Evolutionary conservation across 2,888 invertebrate genomes (phyloP).

Genomic region (Drosophila helvetica): DNA sequence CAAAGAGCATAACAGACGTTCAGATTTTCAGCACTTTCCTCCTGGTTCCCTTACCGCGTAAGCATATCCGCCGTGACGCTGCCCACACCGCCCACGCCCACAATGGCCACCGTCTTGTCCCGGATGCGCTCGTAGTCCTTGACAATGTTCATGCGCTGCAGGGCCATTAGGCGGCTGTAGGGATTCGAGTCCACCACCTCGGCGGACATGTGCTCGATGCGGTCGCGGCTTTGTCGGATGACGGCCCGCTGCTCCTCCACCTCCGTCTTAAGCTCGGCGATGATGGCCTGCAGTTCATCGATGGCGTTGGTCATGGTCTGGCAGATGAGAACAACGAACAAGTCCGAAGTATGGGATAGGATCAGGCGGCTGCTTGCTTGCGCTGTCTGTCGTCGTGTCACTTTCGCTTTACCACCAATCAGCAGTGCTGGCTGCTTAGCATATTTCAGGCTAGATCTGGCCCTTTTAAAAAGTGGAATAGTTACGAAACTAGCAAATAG

Average conservation of each 20-base stretch:
- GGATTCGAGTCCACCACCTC: constrained; percentile 99
- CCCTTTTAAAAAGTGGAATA: no score
- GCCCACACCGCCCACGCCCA: constrained; percentile 99
- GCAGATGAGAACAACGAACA: background rate
- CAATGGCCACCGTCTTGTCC: constrained; percentile 94
- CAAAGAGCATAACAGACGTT: background rate
- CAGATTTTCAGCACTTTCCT: no score
- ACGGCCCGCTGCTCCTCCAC: constrained; percentile 80
- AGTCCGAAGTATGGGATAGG: background rate
- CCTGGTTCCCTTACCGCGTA: constrained; percentile 85
- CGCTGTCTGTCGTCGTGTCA: no score
- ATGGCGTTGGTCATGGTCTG: constrained; percentile 86
- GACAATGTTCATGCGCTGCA: constrained; percentile 99
- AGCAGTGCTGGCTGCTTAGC: no score
- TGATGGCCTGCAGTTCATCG: constrained; percentile 86
- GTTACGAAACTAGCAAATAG: no score
- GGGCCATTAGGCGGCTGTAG: constrained; percentile 99
- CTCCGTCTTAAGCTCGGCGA: constrained; percentile 85
- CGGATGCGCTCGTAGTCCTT: constrained; percentile 97
- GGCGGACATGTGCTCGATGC: constrained; percentile 95
- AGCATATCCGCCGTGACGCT: constrained; percentile 99
- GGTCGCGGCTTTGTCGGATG: constrained; percentile 85
- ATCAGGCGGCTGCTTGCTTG: no score
- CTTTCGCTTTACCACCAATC: no score
- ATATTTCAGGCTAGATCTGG: no score